Base-by-base conservation (phyloP, 2,888 invertebrate genomes). In the Scaeva pyrastri region DNA sequence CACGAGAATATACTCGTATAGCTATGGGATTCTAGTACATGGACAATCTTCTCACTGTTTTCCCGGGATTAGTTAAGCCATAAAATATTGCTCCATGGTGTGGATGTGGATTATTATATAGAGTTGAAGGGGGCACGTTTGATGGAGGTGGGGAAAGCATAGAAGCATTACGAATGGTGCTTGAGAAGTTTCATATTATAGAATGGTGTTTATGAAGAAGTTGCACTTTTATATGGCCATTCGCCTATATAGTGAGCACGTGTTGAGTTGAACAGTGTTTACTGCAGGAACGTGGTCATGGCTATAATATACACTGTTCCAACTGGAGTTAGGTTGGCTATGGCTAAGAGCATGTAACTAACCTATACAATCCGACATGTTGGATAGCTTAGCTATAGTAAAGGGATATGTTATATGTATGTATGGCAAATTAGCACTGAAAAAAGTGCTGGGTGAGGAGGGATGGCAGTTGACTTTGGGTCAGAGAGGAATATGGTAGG, bases 151-250 rank as follows among this genome's bases (percentile, higher is more conserved):
- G 11, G 26, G 10, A 12, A 7, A 26, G 23, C 19, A n/a, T 7
- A 41, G 19, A 48, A 50, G 48, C 50, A 50, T 48, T 50, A 31
- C 36, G n/a, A 31, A 48, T 66, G 31, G 31, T 12, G 56, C 19
- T 23, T 2, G 56, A 31, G 19, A 77, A 39, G 48, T 82, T 82
- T 68, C 72, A 52, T 77, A 66, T 77, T 55, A 76, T 77, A 52
- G 60, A 31, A 31, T 58, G 36, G 64, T 82, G 82, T 77, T 82
- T 82, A 73, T 83, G 78, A 78, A 70, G 60, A 68, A 62, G 48
- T 26, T 62, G 60, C 50, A 62, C 48, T 74, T 66, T 71, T 58
- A 60, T 72, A 45, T 55, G 16, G 64, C 41, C n/a, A 48, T 68
- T 83, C 64, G 23, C 66, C n/a, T n/a, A n/a, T 31, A 55, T 58